Conservation (phyloP, 2,797 vertebrate species). For the Darevskia nairensis region DNA sequence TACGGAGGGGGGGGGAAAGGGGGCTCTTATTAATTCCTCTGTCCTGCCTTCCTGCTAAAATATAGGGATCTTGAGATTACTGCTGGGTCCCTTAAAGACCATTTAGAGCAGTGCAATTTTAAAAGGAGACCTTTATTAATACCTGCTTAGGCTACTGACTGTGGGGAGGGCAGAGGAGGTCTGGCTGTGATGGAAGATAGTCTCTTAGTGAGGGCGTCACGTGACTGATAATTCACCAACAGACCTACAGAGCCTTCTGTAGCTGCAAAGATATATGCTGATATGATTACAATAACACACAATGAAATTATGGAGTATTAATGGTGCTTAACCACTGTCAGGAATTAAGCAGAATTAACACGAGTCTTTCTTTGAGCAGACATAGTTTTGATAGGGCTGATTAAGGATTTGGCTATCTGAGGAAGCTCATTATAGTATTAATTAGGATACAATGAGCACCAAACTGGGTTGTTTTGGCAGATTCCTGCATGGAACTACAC, state of each 20-base stretch:
- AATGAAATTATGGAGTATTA: slow-evolving; percentile 88
- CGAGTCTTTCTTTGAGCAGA: slow-evolving; percentile 78
- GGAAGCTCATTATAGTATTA: slow-evolving; percentile 87
- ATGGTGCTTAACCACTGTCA: slow-evolving; percentile 83
- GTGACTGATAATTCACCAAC: slow-evolving; percentile 83
- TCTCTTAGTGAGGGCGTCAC: slow-evolving; percentile 80
- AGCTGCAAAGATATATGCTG: slow-evolving; percentile 82
- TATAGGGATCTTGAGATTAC: slow-evolving; percentile 89
- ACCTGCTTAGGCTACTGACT: slow-evolving; percentile 85
- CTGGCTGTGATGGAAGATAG: slow-evolving; percentile 87
- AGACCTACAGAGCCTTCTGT: slow-evolving; percentile 79
- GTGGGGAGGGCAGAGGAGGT: slow-evolving; percentile 80
- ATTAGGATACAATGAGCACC: slow-evolving; percentile 85
- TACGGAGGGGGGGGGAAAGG: slow-evolving; percentile 80
- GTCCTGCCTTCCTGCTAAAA: slow-evolving; percentile 87
- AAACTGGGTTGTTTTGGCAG: slow-evolving; percentile 82
- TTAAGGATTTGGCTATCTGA: slow-evolving; percentile 87
- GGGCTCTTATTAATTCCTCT: slow-evolving; percentile 88
- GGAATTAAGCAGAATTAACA: slow-evolving; percentile 87
- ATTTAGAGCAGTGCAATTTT: slow-evolving; percentile 87
- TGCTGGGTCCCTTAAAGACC: slow-evolving; percentile 88
- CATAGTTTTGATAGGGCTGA: slow-evolving; percentile 85
- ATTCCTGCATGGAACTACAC: slow-evolving; percentile 76
- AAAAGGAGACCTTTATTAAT: slow-evolving; percentile 90
- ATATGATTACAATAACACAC: slow-evolving; percentile 86